Conservation (phyloP, 2,113 vertebrate genomes). For the Rhinopomastus cyanomelas region DNA sequence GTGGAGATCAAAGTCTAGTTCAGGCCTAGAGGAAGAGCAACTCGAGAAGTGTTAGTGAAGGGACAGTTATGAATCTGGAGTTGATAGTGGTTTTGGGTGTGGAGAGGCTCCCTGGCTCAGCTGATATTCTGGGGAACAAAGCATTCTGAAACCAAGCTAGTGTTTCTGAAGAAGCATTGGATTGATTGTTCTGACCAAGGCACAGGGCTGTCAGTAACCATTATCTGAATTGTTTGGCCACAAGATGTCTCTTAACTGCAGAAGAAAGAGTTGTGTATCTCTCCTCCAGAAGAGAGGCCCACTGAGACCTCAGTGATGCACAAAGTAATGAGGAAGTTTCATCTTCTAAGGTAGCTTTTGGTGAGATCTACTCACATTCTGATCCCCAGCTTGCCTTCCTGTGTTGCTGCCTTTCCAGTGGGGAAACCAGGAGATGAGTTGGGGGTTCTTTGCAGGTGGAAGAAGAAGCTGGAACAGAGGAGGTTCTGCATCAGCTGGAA, state of each 20-base stretch:
- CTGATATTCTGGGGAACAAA: background rate
- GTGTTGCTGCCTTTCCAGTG: background rate
- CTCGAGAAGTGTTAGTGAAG: background rate
- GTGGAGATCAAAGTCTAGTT: background rate
- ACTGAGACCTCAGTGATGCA: background rate
- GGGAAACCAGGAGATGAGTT: background rate
- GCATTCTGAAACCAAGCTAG: background rate
- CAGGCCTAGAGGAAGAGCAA: background rate
- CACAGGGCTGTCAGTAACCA: background rate
- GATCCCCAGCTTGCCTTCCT: background rate
- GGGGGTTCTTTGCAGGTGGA: background rate
- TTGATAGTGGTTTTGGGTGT: background rate
- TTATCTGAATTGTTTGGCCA: background rate
- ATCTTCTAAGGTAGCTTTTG: background rate
- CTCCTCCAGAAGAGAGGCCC: background rate
- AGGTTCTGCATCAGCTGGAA: too few species aligned
- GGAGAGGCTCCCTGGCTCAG: background rate
- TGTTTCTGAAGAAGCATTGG: background rate
- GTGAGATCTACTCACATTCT: background rate
- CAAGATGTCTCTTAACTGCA: background rate
- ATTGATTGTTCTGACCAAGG: background rate
- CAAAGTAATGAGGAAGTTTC: background rate
- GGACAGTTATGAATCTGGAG: background rate
- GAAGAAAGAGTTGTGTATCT: background rate
- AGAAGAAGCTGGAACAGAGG: too few species aligned